phyloP scores from a whole-genome alignment of 2,113 vertebrate species.

The Bambusicola thoracicus region DNA sequence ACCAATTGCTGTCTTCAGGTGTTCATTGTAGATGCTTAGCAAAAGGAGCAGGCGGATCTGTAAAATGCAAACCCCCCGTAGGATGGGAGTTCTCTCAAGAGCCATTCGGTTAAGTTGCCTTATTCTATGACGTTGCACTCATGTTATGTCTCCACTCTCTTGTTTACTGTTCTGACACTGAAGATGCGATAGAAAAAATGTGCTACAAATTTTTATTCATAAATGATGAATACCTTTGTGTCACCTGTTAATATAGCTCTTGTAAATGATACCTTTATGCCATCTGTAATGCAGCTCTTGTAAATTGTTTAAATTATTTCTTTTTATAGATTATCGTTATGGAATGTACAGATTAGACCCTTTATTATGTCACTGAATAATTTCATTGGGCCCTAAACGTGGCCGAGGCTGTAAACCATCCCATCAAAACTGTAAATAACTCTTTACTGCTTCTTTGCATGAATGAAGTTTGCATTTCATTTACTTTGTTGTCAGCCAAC shows the following conservation, averaged over 20 bases:
- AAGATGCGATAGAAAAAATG: slow-evolving; percentile 74
- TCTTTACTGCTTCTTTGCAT: slow-evolving; percentile 71
- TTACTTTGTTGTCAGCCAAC: slow-evolving; percentile 48
- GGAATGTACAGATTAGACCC: slow-evolving; percentile 74
- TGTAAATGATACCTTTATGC: slow-evolving; percentile 76
- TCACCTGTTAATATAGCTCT: slow-evolving; percentile 72
- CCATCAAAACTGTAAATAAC: slow-evolving; percentile 61
- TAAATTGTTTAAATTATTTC: slow-evolving; percentile 84
- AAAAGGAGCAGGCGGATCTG: neutral
- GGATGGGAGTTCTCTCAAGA: slow-evolving; percentile 29
- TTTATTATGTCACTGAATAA: slow-evolving; percentile 58
- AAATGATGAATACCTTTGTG: slow-evolving; percentile 67
- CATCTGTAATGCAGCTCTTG: slow-evolving; percentile 76
- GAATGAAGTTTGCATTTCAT: slow-evolving; percentile 64
- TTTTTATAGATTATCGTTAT: slow-evolving; percentile 59
- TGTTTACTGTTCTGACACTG: slow-evolving; percentile 75
- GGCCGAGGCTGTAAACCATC: slow-evolving; percentile 64
- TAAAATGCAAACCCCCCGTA: neutral
- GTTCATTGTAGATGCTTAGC: neutral
- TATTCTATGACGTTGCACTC: slow-evolving; percentile 67
- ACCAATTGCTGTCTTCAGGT: slow-evolving; percentile 9
- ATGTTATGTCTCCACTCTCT: slow-evolving; percentile 44
- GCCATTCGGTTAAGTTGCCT: slow-evolving; percentile 76
- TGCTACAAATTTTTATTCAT: slow-evolving; percentile 71
- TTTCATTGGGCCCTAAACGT: slow-evolving; percentile 42